Conservation (phyloP, 2,797 vertebrate species). For the Nasua narica region DNA sequence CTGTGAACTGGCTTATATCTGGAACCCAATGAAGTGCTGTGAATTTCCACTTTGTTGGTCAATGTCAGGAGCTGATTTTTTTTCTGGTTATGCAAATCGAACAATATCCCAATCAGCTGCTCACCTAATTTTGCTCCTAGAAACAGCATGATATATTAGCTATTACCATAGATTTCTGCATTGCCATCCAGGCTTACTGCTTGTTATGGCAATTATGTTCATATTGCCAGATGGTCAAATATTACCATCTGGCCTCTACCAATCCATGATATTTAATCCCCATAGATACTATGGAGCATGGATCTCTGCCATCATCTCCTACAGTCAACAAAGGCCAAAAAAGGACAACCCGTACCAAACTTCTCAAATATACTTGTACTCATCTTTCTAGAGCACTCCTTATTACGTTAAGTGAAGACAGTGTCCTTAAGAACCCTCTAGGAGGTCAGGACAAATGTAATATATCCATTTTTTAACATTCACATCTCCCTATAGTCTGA, state of each 20-base stretch:
- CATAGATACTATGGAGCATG: neutral
- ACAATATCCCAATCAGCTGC: neutral
- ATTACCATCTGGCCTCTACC: constrained; percentile 17
- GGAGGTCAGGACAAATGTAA: neutral
- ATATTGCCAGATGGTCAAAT: constrained; percentile 32
- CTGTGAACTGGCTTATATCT: neutral
- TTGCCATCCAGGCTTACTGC: neutral
- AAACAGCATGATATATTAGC: neutral
- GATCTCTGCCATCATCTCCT: neutral
- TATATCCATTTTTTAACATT: constrained; percentile 1
- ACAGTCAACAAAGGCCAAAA: neutral
- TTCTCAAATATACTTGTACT: neutral
- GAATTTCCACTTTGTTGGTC: neutral
- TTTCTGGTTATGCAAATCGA: constrained; percentile 15
- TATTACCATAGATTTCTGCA: neutral
- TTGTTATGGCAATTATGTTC: constrained; percentile 25
- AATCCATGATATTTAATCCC: constrained; percentile 8
- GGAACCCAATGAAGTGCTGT: neutral
- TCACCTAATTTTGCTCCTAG: neutral
- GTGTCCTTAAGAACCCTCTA: neutral
- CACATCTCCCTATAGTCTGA: neutral
- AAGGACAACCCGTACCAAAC: neutral
- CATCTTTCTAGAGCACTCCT: neutral
- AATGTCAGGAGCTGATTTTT: neutral
- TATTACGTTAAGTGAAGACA: neutral